phyloP scores from a whole-genome alignment of 2,797 vertebrate species.

The Botia kubotai region DNA sequence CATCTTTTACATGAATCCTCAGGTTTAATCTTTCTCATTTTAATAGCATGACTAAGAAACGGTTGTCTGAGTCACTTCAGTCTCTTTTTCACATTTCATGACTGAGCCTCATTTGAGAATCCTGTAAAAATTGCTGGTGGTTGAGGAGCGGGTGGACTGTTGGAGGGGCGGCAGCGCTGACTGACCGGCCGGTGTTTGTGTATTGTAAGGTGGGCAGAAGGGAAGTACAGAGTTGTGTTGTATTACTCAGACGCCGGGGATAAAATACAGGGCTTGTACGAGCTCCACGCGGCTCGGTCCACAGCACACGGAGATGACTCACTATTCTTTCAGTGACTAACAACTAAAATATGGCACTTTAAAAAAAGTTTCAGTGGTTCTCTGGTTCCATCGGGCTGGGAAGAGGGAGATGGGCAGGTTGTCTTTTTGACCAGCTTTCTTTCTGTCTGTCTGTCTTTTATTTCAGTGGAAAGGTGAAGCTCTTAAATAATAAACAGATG shows the following conservation, averaged over 20 bases:
- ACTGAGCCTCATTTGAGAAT: constrained; percentile 39
- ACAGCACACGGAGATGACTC: constrained; percentile 76
- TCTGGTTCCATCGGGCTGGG: constrained; percentile 46
- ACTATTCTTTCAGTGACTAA: constrained; percentile 77
- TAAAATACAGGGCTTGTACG: constrained; percentile 48
- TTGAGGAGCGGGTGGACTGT: constrained; percentile 36
- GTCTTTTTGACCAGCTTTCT: constrained; percentile 32
- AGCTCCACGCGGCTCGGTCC: constrained; percentile 53
- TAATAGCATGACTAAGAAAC: constrained; percentile 22
- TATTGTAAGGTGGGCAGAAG: constrained; percentile 29
- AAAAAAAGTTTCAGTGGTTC: constrained; percentile 65
- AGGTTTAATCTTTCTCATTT: constrained; percentile 5
- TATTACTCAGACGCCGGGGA: constrained; percentile 35
- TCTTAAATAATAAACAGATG: constrained; percentile 37
- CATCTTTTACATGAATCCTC: not conserved
- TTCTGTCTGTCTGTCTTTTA: constrained; percentile 31
- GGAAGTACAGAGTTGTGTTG: constrained; percentile 35
- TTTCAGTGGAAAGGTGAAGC: constrained; percentile 46
- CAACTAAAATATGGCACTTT: constrained; percentile 74
- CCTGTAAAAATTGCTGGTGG: constrained; percentile 26
- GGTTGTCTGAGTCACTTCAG: constrained; percentile 25
- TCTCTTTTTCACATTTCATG: constrained; percentile 10
- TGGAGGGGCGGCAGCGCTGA: constrained; percentile 13
- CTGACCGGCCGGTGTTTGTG: constrained; percentile 35
- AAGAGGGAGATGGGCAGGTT: constrained; percentile 41